These are phyloP conservation scores for Cosmia trapezina DNA, from an alignment of 2,888 invertebrate genomes.

Conservation along the genomic window DNA sequence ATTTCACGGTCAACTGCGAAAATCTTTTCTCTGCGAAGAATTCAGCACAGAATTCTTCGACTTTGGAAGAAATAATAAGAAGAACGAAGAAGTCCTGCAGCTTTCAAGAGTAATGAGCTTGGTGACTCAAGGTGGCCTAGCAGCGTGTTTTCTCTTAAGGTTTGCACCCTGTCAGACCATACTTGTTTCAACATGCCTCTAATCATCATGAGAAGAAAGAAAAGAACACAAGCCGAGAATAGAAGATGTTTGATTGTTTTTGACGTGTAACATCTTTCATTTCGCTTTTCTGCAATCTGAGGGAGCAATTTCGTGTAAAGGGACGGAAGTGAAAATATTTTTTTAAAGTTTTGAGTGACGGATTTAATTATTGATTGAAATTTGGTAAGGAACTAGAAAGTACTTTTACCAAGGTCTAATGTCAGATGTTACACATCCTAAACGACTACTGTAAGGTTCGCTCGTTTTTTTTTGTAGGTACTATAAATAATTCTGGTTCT, in stretches of 20 bases:
- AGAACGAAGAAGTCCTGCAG: neutral
- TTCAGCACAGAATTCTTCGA: neutral
- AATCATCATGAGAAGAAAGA: conserved; percentile 65
- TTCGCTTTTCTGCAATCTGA: too few relatives aligned
- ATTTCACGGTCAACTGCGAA: neutral
- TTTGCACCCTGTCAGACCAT: conserved; percentile 91
- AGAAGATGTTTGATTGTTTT: conserved; percentile 32
- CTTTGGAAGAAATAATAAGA: neutral
- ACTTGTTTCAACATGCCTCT: conserved; percentile 87
- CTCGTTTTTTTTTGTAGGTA: too few relatives aligned
- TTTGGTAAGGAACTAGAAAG: too few relatives aligned
- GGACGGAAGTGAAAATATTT: too few relatives aligned
- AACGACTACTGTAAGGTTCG: too few relatives aligned
- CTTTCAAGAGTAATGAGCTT: conserved; percentile 65
- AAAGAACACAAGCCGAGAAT: neutral
- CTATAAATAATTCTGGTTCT: too few relatives aligned
- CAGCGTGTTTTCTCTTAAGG: conserved; percentile 90
- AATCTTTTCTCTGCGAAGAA: neutral
- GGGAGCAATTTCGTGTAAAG: too few relatives aligned
- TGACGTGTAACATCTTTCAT: neutral
- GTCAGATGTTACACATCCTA: too few relatives aligned
- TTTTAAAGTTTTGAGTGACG: too few relatives aligned
- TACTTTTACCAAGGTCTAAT: too few relatives aligned
- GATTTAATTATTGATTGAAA: too few relatives aligned
- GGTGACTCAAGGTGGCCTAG: conserved; percentile 90